A percentile compares a stretch with the other conserved stretches of the same genome.
These are phyloP conservation scores for Machimus atricapillus DNA, from an alignment of 2,888 invertebrate genomes.

Conservation along the genomic window DNA sequence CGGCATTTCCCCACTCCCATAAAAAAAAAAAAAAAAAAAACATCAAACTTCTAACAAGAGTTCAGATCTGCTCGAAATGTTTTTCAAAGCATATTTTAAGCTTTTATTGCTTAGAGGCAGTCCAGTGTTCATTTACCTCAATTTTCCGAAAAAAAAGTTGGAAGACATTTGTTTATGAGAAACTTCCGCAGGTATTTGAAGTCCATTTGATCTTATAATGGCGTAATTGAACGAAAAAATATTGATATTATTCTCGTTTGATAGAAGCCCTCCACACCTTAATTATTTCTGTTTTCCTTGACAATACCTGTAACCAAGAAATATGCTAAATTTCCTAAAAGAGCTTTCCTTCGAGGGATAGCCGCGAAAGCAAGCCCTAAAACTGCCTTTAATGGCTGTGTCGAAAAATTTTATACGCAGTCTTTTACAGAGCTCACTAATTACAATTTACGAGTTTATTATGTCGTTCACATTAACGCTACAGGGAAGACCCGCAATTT, in stretches of 20 bases:
- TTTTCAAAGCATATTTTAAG: neutral
- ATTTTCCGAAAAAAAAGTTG: neutral
- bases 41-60: neutral
- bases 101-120: neutral
- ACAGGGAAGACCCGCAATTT: neutral
- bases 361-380: neutral
- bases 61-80: neutral
- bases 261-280: neutral
- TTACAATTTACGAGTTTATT: constrained; percentile 31
- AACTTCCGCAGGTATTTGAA: neutral
- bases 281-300: neutral
- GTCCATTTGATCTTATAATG: neutral
- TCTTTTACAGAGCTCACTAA: neutral
- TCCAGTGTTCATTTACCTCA: neutral
- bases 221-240: neutral
- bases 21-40: too few relatives aligned
- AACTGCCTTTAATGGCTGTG: neutral
- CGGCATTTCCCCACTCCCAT: too few relatives aligned
- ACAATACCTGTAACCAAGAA: neutral
- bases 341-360: neutral
- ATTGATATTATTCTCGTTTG: neutral
- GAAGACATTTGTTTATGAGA: neutral
- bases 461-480: constrained; percentile 18
- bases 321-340: neutral
- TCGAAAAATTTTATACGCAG: neutral